These are phyloP conservation scores for Trachelus stipa DNA, from an alignment of 2,888 invertebrate species.

Conservation along the genomic window DNA sequence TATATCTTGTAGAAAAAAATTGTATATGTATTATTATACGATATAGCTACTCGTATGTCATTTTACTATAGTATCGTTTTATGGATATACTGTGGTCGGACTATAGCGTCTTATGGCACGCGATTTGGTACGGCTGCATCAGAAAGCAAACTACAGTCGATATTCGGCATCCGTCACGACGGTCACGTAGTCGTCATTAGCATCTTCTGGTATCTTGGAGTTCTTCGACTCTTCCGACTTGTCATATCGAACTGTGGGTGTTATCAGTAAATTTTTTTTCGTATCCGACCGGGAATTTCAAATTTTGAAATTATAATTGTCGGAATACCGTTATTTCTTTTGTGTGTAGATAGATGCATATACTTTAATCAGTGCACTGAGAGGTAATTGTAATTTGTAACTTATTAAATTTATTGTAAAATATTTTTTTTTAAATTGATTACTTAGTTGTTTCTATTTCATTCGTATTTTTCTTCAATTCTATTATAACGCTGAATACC, in stretches of 20 bases:
- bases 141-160: neutral
- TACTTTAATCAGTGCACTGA: neutral
- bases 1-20: neutral
- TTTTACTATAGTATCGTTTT: neutral
- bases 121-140: conserved; percentile 4
- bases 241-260: neutral
- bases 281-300: neutral
- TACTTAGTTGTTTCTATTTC: neutral
- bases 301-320: neutral
- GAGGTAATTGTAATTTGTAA: neutral
- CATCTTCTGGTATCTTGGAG: neutral
- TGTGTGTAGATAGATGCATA: neutral
- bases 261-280: neutral
- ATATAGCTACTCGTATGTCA: neutral
- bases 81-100: neutral
- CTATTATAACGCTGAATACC: neutral
- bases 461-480: neutral
- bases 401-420: neutral
- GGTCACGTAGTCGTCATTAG: neutral
- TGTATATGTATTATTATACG: neutral
- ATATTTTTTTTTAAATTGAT: neutral
- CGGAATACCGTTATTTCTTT: neutral
- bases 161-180: neutral
- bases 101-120: neutral
- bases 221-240: neutral